Percentiles rank a stretch among this genome's conserved stretches.
phyloP scores from a whole-genome alignment of 2,888 invertebrate species.

The Pollenia amentaria region DNA sequence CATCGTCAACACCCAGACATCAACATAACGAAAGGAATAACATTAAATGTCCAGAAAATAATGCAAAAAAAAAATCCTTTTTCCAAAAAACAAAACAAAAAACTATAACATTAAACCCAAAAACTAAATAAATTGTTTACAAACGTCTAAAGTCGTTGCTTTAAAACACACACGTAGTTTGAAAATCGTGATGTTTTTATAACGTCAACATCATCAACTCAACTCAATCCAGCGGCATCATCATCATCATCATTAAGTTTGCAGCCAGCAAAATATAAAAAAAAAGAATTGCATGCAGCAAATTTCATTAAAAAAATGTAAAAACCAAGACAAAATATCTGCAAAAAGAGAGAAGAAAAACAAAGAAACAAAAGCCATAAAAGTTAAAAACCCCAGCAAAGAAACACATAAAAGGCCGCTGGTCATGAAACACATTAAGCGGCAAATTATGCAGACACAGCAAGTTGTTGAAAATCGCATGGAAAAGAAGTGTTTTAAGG shows the following conservation, averaged over 20 bases:
- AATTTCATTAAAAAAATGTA: conserved; percentile 51
- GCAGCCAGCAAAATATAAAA: conserved; percentile 29
- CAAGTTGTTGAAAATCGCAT: conserved; percentile 73
- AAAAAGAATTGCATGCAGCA: conserved; percentile 35
- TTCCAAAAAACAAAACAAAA: neutral
- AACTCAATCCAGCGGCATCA: conserved; percentile 5
- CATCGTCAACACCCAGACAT: conserved; percentile 39
- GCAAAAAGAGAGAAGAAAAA: conserved; percentile 13
- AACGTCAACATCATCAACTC: conserved; percentile 51
- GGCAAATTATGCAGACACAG: conserved; percentile 75
- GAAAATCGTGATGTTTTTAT: conserved; percentile 62
- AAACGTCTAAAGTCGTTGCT: conserved; percentile 19
- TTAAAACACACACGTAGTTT: conserved; percentile 66
- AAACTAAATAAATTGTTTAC: conserved; percentile 59
- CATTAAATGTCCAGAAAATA: conserved; percentile 27
- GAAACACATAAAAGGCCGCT: conserved; percentile 70
- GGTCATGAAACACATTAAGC: conserved; percentile 74
- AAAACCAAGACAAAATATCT: conserved; percentile 37
- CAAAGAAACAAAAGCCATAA: conserved; percentile 4
- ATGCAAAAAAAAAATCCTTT: conserved; percentile 18
- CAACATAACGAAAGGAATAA: conserved; percentile 7
- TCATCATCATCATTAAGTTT: conserved; percentile 45
- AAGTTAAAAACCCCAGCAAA: conserved; percentile 33
- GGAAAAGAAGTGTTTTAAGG: conserved; percentile 56
- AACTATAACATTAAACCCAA: conserved; percentile 23